These are phyloP conservation scores for Fundulus diaphanus DNA, from an alignment of 2,797 vertebrate species.

Conservation along the genomic window DNA sequence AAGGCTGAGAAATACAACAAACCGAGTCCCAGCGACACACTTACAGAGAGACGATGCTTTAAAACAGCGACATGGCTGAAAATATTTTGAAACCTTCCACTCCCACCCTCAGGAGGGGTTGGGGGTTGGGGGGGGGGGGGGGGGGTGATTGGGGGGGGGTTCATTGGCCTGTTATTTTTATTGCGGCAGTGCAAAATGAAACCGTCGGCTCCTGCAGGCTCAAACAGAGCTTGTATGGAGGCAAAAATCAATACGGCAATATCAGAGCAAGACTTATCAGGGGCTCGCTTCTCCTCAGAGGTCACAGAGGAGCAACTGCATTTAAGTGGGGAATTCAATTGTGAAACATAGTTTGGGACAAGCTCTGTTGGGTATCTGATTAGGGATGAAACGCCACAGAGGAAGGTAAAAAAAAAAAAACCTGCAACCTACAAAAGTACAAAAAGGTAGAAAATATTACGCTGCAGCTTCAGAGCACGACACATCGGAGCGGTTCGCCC, in stretches of 20 bases:
- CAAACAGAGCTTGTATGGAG: constrained; percentile 70
- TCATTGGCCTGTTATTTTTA: constrained; percentile 86
- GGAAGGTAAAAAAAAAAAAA: constrained; percentile 41
- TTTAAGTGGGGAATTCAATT: constrained; percentile 84
- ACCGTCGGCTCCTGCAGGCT: constrained; percentile 74
- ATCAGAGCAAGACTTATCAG: constrained; percentile 87
- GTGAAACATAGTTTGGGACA: constrained; percentile 74
- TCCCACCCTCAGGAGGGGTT: constrained; percentile 56
- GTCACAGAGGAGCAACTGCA: constrained; percentile 82
- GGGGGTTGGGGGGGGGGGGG: constrained; percentile 69
- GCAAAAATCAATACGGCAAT: constrained; percentile 89
- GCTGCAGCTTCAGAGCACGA: not conserved
- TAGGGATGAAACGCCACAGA: constrained; percentile 39
- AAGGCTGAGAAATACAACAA: constrained; percentile 40
- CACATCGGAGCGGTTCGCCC: not conserved
- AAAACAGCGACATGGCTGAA: constrained; percentile 53
- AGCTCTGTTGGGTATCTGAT: constrained; percentile 68
- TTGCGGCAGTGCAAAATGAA: constrained; percentile 85
- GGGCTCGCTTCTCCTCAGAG: constrained; percentile 77
- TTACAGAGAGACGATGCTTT: constrained; percentile 47
- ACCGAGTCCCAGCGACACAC: constrained; percentile 64
- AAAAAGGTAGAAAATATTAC: constrained; percentile 32
- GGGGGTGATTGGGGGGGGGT: constrained; percentile 78
- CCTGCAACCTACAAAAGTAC: constrained; percentile 38
- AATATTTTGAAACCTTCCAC: constrained; percentile 56